These are phyloP conservation scores for Datnioides undecimradiatus DNA, from an alignment of 2,113 vertebrate genomes.

Conservation along the genomic window DNA sequence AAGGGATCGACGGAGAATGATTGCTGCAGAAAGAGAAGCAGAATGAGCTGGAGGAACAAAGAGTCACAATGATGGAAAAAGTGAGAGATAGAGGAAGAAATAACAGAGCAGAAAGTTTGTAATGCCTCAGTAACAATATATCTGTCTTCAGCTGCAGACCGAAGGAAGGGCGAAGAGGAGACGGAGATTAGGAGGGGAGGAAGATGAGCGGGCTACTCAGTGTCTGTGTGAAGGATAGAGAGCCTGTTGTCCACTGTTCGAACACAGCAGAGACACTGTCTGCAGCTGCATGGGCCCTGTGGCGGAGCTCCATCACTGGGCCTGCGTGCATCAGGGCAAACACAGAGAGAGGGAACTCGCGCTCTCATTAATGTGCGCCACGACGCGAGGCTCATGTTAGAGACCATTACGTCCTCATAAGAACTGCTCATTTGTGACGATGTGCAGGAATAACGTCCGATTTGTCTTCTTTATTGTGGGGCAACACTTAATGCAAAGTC, in stretches of 20 bases:
- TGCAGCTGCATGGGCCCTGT: conserved; percentile 72
- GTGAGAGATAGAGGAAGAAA: conserved; percentile 3
- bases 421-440: conserved; percentile 52
- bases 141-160: conserved; percentile 10
- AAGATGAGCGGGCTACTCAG: conserved; percentile 47
- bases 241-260: conserved; percentile 61
- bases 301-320: conserved; percentile 54
- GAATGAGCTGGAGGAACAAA: conserved; percentile 28
- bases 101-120: conserved; percentile 29
- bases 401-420: conserved; percentile 47
- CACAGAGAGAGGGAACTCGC: conserved; percentile 2
- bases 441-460: conserved; percentile 5
- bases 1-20: conserved; percentile 30
- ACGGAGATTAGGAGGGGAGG: conserved; percentile 36
- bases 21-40: conserved; percentile 17
- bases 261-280: conserved; percentile 75
- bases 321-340: conserved; percentile 15
- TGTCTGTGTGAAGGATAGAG: conserved; percentile 59
- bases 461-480: conserved; percentile 37
- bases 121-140: not conserved
- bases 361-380: conserved; percentile 61
- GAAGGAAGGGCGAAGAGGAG: conserved; percentile 22
- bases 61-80: not conserved
- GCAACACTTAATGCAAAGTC: conserved; percentile 39
- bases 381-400: conserved; percentile 54